Evolutionary conservation across 2,797 vertebrate species (phyloP).

Genomic region (Morelia viridis): DNA sequence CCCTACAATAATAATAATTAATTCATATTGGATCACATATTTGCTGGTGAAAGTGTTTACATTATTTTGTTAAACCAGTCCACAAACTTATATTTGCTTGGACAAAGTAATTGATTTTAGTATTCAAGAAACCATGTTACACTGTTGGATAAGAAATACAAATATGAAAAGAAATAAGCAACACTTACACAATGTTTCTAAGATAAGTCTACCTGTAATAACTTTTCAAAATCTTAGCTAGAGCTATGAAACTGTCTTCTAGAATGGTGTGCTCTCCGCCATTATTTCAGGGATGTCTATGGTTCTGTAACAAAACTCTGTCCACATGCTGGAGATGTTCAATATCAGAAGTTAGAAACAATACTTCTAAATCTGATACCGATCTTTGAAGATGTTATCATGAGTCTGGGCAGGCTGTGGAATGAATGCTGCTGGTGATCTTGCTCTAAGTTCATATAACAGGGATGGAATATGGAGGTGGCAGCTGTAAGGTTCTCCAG

Average conservation of each 20-base stretch:
- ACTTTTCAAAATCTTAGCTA: background rate
- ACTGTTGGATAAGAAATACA: background rate
- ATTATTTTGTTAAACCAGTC: background rate
- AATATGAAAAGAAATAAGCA: background rate
- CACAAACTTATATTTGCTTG: background rate
- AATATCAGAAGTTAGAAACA: background rate
- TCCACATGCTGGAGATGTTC: background rate
- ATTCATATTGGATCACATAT: background rate
- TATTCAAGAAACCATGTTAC: background rate
- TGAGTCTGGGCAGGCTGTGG: background rate
- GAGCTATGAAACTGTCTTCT: background rate
- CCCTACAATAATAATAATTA: background rate
- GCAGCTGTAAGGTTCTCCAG: background rate
- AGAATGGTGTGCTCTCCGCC: background rate
- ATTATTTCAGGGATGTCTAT: background rate
- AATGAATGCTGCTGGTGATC: background rate
- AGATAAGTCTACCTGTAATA: background rate
- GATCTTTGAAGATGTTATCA: background rate
- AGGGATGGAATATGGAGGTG: background rate
- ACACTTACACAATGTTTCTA: background rate
- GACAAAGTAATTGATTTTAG: background rate
- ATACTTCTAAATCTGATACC: background rate
- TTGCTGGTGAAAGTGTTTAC: background rate
- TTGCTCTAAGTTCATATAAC: background rate
- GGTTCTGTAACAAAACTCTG: background rate